Conservation (phyloP, 2,797 vertebrate genomes). For the Protosalanx chinensis region DNA sequence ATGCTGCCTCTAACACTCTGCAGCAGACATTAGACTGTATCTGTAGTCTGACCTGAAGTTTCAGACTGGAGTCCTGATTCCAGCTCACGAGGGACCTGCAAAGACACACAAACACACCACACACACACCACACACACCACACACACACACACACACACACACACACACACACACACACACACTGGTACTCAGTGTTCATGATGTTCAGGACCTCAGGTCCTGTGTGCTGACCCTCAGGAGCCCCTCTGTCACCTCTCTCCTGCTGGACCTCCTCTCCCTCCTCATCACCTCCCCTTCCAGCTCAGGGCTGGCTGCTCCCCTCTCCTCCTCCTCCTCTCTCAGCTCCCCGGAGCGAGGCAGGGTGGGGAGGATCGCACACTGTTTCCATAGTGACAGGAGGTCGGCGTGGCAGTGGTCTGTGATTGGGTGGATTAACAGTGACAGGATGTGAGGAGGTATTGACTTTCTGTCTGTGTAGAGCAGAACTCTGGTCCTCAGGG, state of each 20-base stretch:
- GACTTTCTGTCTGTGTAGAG: background rate
- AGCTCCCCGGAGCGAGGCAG: constrained; percentile 28
- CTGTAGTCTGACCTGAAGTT: constrained; percentile 35
- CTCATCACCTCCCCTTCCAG: constrained; percentile 49
- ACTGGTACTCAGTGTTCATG: too few relatives aligned
- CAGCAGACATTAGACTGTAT: background rate
- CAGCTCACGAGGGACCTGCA: constrained; percentile 36
- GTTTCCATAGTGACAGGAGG: constrained; percentile 70
- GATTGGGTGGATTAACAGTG: background rate
- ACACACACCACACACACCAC: too few relatives aligned
- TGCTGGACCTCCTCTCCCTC: constrained; percentile 39
- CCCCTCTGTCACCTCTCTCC: constrained; percentile 58
- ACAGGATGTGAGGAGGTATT: background rate
- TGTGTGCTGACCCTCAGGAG: too few relatives aligned
- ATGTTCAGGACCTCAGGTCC: too few relatives aligned
- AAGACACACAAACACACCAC: too few relatives aligned
- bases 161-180: too few relatives aligned
- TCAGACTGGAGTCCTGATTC: constrained; percentile 34
- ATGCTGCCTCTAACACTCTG: background rate
- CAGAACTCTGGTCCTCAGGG: too few relatives aligned
- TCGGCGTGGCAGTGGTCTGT: constrained; percentile 63
- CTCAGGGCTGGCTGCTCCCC: constrained; percentile 30
- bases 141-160: too few relatives aligned
- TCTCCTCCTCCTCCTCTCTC: constrained; percentile 22
- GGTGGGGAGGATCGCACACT: constrained; percentile 45